Conservation (phyloP, 2,797 vertebrate genomes). For the Hafferia zeledoni region DNA sequence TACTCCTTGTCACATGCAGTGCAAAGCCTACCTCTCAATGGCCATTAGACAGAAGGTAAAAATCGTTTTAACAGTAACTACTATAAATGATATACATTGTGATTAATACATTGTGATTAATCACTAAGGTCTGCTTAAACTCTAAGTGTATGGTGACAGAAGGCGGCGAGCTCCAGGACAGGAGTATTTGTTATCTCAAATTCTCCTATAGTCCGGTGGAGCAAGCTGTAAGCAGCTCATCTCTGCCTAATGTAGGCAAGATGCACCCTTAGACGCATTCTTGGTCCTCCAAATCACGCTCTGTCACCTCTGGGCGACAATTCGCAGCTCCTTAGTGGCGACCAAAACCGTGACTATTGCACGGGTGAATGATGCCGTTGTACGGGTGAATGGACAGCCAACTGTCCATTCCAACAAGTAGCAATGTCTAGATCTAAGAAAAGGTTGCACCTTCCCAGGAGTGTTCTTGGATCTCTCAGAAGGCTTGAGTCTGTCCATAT, state of each 20-base stretch:
- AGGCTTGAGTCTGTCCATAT: not conserved
- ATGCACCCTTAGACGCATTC: not conserved
- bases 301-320: not conserved
- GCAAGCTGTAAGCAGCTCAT: not conserved
- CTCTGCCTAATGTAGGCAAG: not conserved
- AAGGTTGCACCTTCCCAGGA: not conserved
- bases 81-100: not conserved
- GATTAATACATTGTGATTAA: not conserved
- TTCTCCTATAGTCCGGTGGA: not conserved
- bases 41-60: not conserved
- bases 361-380: rapidly evolving
- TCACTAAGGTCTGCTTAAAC: not conserved
- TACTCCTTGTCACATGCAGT: not conserved
- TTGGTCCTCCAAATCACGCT: not conserved
- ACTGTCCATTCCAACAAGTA: not conserved
- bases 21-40: not conserved
- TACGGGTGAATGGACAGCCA: too few relatives aligned
- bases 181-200: not conserved
- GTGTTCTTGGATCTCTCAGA: not conserved
- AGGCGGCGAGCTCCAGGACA: not conserved
- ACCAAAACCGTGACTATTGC: not conserved
- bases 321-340: not conserved
- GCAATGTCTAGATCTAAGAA: not conserved
- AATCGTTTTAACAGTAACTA: not conserved
- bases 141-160: not conserved